These are phyloP conservation scores for Marasmarcha lunaedactyla DNA, from an alignment of 2,888 invertebrate genomes.

Conservation along the genomic window DNA sequence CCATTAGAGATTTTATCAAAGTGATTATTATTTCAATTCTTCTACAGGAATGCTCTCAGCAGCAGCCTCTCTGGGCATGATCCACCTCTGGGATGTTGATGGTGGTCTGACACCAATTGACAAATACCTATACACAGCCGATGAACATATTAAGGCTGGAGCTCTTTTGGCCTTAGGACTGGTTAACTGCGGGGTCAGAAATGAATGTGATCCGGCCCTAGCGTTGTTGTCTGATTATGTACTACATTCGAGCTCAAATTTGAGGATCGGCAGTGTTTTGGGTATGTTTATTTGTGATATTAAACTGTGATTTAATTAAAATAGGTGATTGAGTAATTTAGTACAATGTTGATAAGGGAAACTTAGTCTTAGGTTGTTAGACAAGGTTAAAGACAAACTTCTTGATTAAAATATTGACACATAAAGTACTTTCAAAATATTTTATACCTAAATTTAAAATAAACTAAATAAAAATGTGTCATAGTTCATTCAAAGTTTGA, in stretches of 20 bases:
- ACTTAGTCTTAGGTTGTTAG: no score
- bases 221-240: slow-evolving; percentile 96
- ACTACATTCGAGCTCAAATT: slow-evolving; percentile 81
- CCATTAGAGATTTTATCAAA: no score
- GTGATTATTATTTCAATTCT: no score
- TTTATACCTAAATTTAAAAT: no score
- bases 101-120: slow-evolving; percentile 98
- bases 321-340: neutral
- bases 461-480: no score
- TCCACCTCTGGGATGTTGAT: slow-evolving; percentile 98
- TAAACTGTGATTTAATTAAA: no score
- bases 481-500: no score
- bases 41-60: slow-evolving; percentile 90
- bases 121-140: slow-evolving; percentile 95
- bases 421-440: no score
- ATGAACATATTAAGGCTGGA: slow-evolving; percentile 97
- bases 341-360: slow-evolving; percentile 1
- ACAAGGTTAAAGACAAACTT: no score
- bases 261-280: slow-evolving; percentile 88
- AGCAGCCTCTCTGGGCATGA: slow-evolving; percentile 94
- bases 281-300: slow-evolving; percentile 37
- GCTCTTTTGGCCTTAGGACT: slow-evolving; percentile 96
- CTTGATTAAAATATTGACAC: no score
- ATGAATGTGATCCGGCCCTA: slow-evolving; percentile 97
- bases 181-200: slow-evolving; percentile 96